Evolutionary conservation across 2,113 vertebrate species (phyloP), one percentile per base, ranked within the genome.

Genomic region (Bubo scandiacus): DNA sequence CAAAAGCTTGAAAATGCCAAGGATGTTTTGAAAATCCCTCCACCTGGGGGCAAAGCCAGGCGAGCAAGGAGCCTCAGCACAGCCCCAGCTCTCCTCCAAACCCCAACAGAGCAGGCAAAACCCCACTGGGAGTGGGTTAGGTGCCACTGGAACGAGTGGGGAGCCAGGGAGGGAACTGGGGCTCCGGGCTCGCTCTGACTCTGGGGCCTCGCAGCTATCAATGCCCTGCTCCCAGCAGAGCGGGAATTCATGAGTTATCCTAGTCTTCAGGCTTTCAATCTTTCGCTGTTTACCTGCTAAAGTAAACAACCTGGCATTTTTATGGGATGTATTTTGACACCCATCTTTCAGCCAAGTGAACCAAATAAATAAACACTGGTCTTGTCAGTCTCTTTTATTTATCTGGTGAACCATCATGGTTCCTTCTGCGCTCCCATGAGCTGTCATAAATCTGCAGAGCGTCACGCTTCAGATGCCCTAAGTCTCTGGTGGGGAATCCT

Each of bases 61-160:
- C 1, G 5, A 42, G 5, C 32, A 19, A 51, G 54, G 54, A 58
- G 14, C 8, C 38, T 27, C 61, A 78, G 55, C 51, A 58, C 40
- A 49, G 71, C 34, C 32, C 13, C 84, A 75, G n/a, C 29, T 29
- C 19, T 27, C 27, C 70, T 25, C 57, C 11, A 2, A 36, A 26
- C 3, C 4, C 21, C 66, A 61, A 0, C 1, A 1, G 30, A 25
- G 20, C 38, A 19, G 70, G 34, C 15, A 0, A 45, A 58, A 65
- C 16, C 12, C n/a, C 49, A 6, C 54, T 11, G 17, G 72, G n/a
- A 73, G 25, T 0, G 17, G 61, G 26, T 26, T 38, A 12, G 12
- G 58, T 13, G 72, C 17, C 57, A 12, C 74, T 43, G 80, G 62
- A 26, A 67, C 1, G 6, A 40, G 25, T 4, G 15, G 47, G 54